Conservation (phyloP, 2,113 vertebrate genomes). For the Urocitellus parryii region DNA sequence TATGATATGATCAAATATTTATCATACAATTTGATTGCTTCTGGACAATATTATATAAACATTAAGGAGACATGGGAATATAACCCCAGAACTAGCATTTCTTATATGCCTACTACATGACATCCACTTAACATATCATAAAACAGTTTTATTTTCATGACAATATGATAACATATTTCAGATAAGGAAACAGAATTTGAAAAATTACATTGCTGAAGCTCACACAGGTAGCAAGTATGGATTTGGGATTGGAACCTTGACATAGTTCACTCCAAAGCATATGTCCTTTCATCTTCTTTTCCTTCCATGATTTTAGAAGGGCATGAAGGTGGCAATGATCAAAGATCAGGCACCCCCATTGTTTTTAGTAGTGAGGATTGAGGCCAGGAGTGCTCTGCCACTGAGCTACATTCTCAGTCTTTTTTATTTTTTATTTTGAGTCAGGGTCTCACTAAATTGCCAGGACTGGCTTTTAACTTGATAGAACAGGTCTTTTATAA, state of each 20-base stretch:
- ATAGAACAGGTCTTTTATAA: background rate
- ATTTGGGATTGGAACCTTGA: background rate
- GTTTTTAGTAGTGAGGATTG: background rate
- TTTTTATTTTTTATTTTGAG: background rate
- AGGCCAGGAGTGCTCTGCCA: background rate
- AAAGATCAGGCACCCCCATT: background rate
- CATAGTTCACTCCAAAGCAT: background rate
- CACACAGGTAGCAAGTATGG: background rate
- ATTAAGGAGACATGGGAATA: constrained; percentile 3
- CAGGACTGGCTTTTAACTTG: background rate
- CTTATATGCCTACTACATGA: background rate
- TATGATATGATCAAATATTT: constrained; percentile 2
- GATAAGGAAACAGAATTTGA: background rate
- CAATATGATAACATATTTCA: background rate
- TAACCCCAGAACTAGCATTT: background rate
- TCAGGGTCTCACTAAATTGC: background rate
- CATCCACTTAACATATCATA: background rate
- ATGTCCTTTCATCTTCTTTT: background rate
- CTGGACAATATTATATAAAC: background rate
- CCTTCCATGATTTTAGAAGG: background rate
- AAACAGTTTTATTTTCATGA: background rate
- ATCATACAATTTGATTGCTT: constrained; percentile 3
- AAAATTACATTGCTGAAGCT: background rate
- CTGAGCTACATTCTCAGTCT: background rate
- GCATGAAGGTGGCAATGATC: background rate